Evolutionary conservation across 2,797 vertebrate species (phyloP).

Genomic region (Sardinella longiceps): DNA sequence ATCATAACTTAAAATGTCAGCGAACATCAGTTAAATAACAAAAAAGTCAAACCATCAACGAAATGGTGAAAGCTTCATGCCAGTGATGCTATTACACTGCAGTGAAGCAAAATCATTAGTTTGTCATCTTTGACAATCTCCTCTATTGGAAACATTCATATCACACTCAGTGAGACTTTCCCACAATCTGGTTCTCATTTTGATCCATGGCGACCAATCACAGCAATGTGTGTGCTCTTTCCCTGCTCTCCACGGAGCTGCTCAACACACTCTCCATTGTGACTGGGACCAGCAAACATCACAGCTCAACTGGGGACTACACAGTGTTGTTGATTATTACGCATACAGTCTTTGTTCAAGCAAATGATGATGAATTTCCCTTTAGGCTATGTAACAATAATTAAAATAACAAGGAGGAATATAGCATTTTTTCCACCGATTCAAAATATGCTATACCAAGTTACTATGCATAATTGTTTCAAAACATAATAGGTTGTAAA

Average conservation of each 20-base stretch:
- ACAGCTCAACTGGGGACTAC: neutral
- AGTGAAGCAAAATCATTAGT: neutral
- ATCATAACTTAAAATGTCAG: neutral
- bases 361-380: too few species aligned
- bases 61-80: neutral
- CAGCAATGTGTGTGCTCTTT: neutral
- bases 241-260: neutral
- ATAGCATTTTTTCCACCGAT: too few species aligned
- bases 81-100: neutral
- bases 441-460: too few species aligned
- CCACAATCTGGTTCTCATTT: slow-evolving; percentile 4
- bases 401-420: too few species aligned
- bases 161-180: neutral
- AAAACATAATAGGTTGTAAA: too few species aligned
- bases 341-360: too few species aligned
- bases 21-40: neutral
- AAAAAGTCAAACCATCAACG: neutral
- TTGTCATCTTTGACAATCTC: neutral
- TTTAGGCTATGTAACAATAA: too few species aligned
- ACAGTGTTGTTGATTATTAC: too few species aligned
- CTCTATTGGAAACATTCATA: neutral
- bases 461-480: too few species aligned
- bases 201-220: neutral
- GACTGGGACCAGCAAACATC: neutral
- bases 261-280: neutral